These are phyloP conservation scores for Trichogramma evanescens DNA, from an alignment of 2,888 invertebrate genomes.

Conservation along the genomic window DNA sequence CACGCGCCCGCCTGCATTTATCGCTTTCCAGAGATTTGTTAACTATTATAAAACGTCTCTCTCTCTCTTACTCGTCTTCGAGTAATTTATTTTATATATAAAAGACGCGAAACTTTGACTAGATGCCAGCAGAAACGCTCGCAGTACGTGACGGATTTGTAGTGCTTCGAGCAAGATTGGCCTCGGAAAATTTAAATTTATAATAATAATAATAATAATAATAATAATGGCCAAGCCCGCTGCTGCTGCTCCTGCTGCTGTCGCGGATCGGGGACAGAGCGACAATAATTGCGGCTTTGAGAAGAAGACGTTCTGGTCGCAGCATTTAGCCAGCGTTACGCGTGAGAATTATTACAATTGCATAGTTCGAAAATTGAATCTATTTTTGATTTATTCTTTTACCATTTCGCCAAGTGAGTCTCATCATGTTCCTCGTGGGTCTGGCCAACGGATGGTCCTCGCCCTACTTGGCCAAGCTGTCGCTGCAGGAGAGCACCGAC, in stretches of 20 bases:
- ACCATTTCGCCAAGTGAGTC: slow-evolving; percentile 26
- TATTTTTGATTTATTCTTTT: neutral
- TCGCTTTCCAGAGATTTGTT: neutral
- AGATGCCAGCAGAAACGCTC: no score
- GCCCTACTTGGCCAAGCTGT: slow-evolving; percentile 41
- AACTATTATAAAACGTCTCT: neutral
- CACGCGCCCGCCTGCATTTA: neutral
- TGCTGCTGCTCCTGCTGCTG: no score
- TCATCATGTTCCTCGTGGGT: slow-evolving; percentile 36
- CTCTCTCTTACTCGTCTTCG: neutral
- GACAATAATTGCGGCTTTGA: neutral
- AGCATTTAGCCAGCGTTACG: slow-evolving; percentile 12
- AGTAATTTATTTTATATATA: no score
- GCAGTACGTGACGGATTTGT: no score
- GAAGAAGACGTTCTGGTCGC: slow-evolving; percentile 17
- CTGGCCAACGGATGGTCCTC: slow-evolving; percentile 42
- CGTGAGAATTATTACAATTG: slow-evolving; percentile 4
- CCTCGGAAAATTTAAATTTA: no score
- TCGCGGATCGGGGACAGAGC: no score
- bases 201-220: no score
- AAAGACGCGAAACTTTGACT: no score
- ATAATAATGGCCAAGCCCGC: no score
- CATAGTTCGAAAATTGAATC: neutral
- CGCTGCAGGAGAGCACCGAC: slow-evolving; percentile 26
- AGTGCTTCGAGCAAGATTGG: no score